phyloP scores from a whole-genome alignment of 2,888 invertebrate genomes.

The Phragmatobia fuliginosa region DNA sequence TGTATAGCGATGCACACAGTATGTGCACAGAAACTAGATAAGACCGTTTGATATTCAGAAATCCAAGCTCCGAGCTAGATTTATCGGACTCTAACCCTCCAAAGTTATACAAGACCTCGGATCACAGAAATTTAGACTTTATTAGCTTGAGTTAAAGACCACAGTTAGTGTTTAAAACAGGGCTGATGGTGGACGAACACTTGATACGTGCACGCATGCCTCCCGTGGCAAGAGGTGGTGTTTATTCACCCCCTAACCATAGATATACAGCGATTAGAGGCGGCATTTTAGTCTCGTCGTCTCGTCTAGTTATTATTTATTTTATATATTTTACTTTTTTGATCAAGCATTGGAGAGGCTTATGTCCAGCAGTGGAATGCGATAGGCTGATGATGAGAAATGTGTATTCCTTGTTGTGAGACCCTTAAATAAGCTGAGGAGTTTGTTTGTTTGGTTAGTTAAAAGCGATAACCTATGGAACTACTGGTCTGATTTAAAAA shows the following conservation, averaged over 20 bases:
- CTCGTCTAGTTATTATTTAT: too few species aligned
- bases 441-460: too few species aligned
- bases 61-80: slow-evolving; percentile 68
- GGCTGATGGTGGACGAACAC: slow-evolving; percentile 58
- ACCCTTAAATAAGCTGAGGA: too few species aligned
- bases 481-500: too few species aligned
- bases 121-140: slow-evolving; percentile 40
- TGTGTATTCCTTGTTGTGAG: too few species aligned
- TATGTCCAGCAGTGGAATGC: too few species aligned
- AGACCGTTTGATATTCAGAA: slow-evolving; percentile 58
- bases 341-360: too few species aligned
- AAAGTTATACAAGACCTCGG: slow-evolving; percentile 21
- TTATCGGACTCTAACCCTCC: slow-evolving; percentile 58
- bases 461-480: too few species aligned
- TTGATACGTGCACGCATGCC: slow-evolving; percentile 75
- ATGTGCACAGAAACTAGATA: slow-evolving; percentile 38
- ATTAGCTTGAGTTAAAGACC: slow-evolving; percentile 31
- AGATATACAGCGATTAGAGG: slow-evolving; percentile 47
- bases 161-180: slow-evolving; percentile 22
- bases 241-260: slow-evolving; percentile 72
- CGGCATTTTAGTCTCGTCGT: too few species aligned
- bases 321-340: too few species aligned
- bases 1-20: slow-evolving; percentile 7
- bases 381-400: too few species aligned
- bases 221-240: slow-evolving; percentile 71